Evolutionary conservation across 1,140 invertebrate species (phyloP), one percentile per base, ranked within the genome.

Genomic region (Drosophila subobscura): DNA sequence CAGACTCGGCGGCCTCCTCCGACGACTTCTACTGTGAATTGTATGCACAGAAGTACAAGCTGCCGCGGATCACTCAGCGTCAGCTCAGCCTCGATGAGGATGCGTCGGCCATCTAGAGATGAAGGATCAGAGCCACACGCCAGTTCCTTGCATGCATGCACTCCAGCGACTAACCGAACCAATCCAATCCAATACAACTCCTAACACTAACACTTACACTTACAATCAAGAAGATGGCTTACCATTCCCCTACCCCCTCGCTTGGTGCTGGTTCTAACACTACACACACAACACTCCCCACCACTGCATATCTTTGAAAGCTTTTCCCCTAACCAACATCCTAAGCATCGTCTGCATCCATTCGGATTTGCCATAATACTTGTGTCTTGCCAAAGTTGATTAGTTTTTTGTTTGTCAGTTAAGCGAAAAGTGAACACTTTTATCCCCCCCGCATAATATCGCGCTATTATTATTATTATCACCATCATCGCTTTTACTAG

Each of bases 1-100:
- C 61, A 16, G 73, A 68, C 45, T 67, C 73, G 57, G 53, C 58
- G 22, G 61, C 51, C 25, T 33, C 55, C 12, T 51, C 72, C 2
- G 83, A 88, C 55, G 83, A 88, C 57, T 77, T 88, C 60, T 88
- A 88, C 47, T 71, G 64, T 16, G 83, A 88, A 45, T 49, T 88
- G n/a, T 83, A 88, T 55, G 67, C 75, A 27, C 58, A 77, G 14
- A 89, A 79, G 40, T 89, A 89, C 61, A 67, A 51, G 37, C 20
- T 89, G 65, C 84, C 84, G 14, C 63, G 85, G 23, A 52, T 88
- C 3, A 56, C 49, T 5, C 78, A 81, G 47, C 71, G 83, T 7
- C 83, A 83, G 59, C 78, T 70, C 12, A 88, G 83, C 63, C 64
- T 73, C 44, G 78, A 88, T 29, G 83, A 83, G 59, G 78, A 88